Conservation (phyloP, 2,113 vertebrate species). For the Pseudopodoces humilis region DNA sequence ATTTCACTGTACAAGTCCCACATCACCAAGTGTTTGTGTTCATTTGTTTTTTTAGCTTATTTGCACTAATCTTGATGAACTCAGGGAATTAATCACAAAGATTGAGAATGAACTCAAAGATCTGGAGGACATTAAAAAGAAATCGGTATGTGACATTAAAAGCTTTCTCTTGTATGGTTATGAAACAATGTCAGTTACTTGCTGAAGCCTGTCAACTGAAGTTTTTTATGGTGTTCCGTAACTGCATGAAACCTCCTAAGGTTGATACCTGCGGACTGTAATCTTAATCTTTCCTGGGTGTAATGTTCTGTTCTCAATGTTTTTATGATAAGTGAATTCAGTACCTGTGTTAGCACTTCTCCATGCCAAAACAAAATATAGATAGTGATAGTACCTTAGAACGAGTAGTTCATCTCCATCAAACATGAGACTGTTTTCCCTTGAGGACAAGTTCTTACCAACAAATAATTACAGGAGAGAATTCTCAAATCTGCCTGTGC, state of each 20-base stretch:
- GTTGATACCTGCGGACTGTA: neutral
- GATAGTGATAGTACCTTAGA: neutral
- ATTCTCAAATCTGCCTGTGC: neutral
- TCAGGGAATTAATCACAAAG: slow-evolving; percentile 94
- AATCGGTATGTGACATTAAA: slow-evolving; percentile 87
- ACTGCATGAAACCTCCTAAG: neutral
- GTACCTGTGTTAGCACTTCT: neutral
- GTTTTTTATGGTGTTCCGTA: slow-evolving; percentile 31
- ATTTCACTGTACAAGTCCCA: slow-evolving; percentile 67
- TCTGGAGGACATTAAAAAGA: slow-evolving; percentile 93
- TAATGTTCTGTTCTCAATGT: slow-evolving; percentile 36
- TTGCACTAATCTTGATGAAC: slow-evolving; percentile 94
- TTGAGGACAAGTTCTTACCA: neutral
- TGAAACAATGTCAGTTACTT: slow-evolving; percentile 64
- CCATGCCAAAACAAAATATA: neutral
- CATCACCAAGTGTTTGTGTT: slow-evolving; percentile 74
- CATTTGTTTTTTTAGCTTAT: slow-evolving; percentile 86
- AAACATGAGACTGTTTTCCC: neutral
- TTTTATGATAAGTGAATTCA: neutral
- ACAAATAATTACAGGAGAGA: neutral
- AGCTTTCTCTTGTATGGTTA: slow-evolving; percentile 63
- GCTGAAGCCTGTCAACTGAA: slow-evolving; percentile 32
- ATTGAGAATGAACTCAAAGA: slow-evolving; percentile 94
- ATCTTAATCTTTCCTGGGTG: slow-evolving; percentile 21
- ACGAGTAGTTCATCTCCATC: neutral